Percentiles rank a stretch among this genome's conserved stretches.
phyloP scores from a whole-genome alignment of 1,140 invertebrate species.

The Teleogryllus occipitalis region DNA sequence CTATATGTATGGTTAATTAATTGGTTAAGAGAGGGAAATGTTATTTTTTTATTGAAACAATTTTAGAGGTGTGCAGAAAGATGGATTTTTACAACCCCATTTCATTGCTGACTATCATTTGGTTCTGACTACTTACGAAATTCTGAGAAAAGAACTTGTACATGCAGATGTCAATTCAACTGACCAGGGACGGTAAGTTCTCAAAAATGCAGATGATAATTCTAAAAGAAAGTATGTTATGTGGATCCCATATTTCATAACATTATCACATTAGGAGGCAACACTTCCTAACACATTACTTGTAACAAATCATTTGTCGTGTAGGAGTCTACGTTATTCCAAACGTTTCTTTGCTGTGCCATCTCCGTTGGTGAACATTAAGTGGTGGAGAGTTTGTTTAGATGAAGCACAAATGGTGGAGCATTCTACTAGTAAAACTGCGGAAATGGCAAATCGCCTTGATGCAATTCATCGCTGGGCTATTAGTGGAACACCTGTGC shows the following conservation, averaged over 20 bases:
- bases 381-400: slow-evolving; percentile 71
- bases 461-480: slow-evolving; percentile 61
- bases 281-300: too few relatives aligned
- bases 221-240: too few relatives aligned
- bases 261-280: too few relatives aligned
- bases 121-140: slow-evolving; percentile 62
- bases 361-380: slow-evolving; percentile 53
- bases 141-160: slow-evolving; percentile 46
- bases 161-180: slow-evolving; percentile 39
- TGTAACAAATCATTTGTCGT: slow-evolving; percentile 21
- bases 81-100: slow-evolving; percentile 56
- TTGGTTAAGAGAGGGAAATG: too few relatives aligned
- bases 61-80: slow-evolving; percentile 38
- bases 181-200: slow-evolving; percentile 11
- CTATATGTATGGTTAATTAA: too few relatives aligned
- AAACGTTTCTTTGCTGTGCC: slow-evolving; percentile 51
- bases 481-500: slow-evolving; percentile 68
- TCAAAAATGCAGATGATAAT: too few relatives aligned
- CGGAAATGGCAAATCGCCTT: slow-evolving; percentile 54
- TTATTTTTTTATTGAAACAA: slow-evolving; percentile 4
- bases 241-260: too few relatives aligned
- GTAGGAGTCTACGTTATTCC: slow-evolving; percentile 40
- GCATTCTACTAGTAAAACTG: slow-evolving; percentile 44
- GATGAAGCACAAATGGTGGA: slow-evolving; percentile 83
- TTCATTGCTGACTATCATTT: slow-evolving; percentile 59